Conservation (phyloP, 2,888 invertebrate species). For the Torymus aiolomorphi region DNA sequence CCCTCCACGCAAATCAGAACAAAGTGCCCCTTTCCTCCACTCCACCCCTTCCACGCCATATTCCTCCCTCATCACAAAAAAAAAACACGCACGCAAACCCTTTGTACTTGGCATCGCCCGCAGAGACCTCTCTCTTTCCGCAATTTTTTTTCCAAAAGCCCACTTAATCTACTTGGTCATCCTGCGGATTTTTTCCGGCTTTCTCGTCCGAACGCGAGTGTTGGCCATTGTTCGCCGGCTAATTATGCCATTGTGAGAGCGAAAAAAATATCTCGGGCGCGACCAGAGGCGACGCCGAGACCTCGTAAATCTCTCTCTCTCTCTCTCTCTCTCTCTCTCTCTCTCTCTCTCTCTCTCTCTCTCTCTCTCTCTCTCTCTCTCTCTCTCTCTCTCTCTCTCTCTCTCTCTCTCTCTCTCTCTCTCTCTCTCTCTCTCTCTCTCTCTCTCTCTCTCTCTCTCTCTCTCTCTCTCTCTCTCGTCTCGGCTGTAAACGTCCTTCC, state of each 20-base stretch:
- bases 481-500: conserved; percentile 5
- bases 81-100: too few relatives aligned
- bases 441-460: neutral
- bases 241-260: conserved; percentile 62
- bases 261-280: neutral
- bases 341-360: neutral
- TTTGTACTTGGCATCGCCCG: too few relatives aligned
- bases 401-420: neutral
- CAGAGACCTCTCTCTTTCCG: too few relatives aligned
- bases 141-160: too few relatives aligned
- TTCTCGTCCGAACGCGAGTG: conserved; percentile 5
- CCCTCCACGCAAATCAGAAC: too few relatives aligned
- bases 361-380: neutral
- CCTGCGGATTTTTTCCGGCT: neutral
- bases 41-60: too few relatives aligned
- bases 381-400: neutral
- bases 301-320: too few relatives aligned
- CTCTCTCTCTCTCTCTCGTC: neutral
- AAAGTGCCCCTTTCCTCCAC: too few relatives aligned
- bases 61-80: too few relatives aligned
- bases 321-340: neutral
- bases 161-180: neutral
- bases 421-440: neutral
- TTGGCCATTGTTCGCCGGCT: conserved; percentile 61
- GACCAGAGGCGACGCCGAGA: conserved; percentile 14